Evolutionary conservation across 2,797 vertebrate species (phyloP), one percentile per base, ranked within the genome.

Genomic region (Propithecus perrieri): DNA sequence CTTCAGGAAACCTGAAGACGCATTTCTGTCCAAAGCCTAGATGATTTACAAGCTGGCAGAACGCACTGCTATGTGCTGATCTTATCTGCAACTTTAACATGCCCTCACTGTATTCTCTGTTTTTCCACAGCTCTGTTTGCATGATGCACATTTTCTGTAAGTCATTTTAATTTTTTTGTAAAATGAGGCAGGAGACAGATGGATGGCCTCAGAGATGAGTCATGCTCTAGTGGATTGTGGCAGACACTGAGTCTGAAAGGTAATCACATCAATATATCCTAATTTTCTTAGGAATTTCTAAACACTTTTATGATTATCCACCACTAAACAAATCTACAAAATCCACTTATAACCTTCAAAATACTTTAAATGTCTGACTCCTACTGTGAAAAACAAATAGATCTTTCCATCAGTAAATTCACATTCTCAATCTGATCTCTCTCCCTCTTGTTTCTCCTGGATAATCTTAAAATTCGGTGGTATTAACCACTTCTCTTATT

Each of bases 281-380:
- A 33, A 90, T 87, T 95, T 96, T 84, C 69, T 50, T 90, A 53
- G 30, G 50, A 33, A 79, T 76, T 90, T 94, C 83, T 78, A 81
- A 91, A 94, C 59, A 85, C 35, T 85, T 80, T 83, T 55, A 55
- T 85, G 74, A 93, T 69, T 81, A 89, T 80, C 24, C 59, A 83
- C 63, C 72, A 92, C 80, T 43, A 63, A 63, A 57, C 1, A 87
- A 43, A 71, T 59, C 74, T 81, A 38, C 5, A 69, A 67, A 83
- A 53, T 35, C 6, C 1, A 89, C 69, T 76, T 76, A 50, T 55
- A 89, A 81, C 50, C 30, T 8, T 11, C 1, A 24, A 79, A 88
- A 81, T 48, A 80, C 43, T 57, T 55, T 20, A 38, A n/a, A 93
- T 67, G 30, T 50, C 28, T 38, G 17, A 67, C 72, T 76, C 24